Evolutionary conservation across 2,888 invertebrate genomes (phyloP).

Genomic region (Mechanitis messenoides): DNA sequence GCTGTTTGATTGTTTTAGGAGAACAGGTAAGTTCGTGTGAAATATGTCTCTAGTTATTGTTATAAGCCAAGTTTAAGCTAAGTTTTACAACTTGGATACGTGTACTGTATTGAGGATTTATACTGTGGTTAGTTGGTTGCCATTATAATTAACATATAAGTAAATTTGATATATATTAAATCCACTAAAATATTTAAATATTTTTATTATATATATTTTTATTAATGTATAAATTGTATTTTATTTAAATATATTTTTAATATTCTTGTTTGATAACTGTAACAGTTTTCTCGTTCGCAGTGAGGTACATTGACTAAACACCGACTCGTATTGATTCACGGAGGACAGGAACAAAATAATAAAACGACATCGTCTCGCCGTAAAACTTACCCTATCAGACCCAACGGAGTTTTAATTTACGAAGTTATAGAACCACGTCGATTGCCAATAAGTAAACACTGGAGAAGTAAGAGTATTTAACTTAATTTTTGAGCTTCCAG

Average conservation of each 20-base stretch:
- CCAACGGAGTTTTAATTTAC: conserved; percentile 55
- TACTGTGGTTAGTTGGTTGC: conserved; percentile 11
- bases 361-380: conserved; percentile 31
- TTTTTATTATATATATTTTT: no score
- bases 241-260: no score
- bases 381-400: conserved; percentile 39
- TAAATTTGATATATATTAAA: neutral
- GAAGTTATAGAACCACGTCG: conserved; percentile 59
- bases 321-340: conserved; percentile 31
- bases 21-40: conserved; percentile 66
- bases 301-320: conserved; percentile 4
- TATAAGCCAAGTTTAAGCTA: conserved; percentile 66
- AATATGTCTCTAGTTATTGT: conserved; percentile 71
- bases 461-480: conserved; percentile 69
- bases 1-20: conserved; percentile 73
- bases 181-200: no score
- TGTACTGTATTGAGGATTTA: conserved; percentile 14
- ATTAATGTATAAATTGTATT: no score
- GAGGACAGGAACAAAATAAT: conserved; percentile 26
- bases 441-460: conserved; percentile 71
- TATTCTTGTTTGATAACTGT: no score
- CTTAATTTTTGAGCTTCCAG: conserved; percentile 75
- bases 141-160: neutral
- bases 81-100: conserved; percentile 62
- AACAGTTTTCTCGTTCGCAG: neutral